Evolutionary conservation across 2,113 vertebrate species (phyloP).

Genomic region (Falco punctatus): DNA sequence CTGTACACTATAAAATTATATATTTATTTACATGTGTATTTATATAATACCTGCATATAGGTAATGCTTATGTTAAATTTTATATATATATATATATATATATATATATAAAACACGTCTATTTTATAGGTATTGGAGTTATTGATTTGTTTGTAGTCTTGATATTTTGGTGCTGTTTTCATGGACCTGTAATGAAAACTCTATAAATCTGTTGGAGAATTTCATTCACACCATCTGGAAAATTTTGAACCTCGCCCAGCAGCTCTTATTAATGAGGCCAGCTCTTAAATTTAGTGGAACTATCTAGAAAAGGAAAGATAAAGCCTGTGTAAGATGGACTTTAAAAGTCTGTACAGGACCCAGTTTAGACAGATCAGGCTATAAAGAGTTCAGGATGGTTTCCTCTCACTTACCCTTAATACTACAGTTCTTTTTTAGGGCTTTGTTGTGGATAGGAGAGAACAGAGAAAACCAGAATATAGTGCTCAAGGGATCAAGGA

Average conservation of each 20-base stretch:
- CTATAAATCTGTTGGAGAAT: not conserved
- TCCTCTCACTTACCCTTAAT: not conserved
- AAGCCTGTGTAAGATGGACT: not conserved
- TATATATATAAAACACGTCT: not conserved
- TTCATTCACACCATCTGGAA: not conserved
- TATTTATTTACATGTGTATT: not conserved
- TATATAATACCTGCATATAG: not conserved
- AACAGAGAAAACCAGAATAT: not conserved
- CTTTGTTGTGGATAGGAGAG: not conserved
- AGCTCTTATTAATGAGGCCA: not conserved
- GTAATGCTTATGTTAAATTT: not conserved
- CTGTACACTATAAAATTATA: not conserved
- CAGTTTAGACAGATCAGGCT: not conserved
- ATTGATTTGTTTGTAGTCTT: not conserved
- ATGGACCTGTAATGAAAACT: not conserved
- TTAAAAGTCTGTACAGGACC: not conserved
- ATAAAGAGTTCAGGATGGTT: not conserved
- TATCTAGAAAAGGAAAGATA: not conserved
- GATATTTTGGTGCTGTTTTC: not conserved
- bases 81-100: not conserved
- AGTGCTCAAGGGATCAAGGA: not conserved
- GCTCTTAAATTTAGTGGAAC: not conserved
- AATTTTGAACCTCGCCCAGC: not conserved
- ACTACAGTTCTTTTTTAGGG: not conserved
- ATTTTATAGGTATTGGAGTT: not conserved